phyloP scores from a whole-genome alignment of 2,888 invertebrate genomes.

The Ophioninae sp. region DNA sequence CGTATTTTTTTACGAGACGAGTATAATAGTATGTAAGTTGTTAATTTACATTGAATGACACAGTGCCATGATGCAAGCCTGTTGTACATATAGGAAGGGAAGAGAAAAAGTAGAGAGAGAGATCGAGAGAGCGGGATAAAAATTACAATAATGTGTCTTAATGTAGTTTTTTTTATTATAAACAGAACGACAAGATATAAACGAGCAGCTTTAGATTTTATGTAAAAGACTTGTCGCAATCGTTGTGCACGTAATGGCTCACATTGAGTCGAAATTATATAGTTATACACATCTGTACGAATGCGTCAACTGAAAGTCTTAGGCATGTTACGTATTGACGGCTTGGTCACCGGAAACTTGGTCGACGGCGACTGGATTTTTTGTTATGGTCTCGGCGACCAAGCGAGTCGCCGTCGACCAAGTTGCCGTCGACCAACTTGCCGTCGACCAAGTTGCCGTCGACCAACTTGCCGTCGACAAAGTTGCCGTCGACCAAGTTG shows the following conservation, averaged over 20 bases:
- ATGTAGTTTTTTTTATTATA: conserved; percentile 43
- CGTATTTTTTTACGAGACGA: conserved; percentile 58
- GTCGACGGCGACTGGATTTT: too few relatives aligned
- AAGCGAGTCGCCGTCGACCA: too few relatives aligned
- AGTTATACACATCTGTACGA: conserved; percentile 7
- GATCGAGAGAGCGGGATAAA: conserved; percentile 13
- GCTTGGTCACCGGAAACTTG: too few relatives aligned
- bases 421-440: too few relatives aligned
- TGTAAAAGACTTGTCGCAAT: conserved; percentile 45
- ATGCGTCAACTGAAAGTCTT: conserved; percentile 40
- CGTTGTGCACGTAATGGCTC: conserved; percentile 70
- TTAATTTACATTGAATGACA: conserved; percentile 68
- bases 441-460: too few relatives aligned
- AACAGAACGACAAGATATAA: conserved; percentile 27
- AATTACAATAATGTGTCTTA: conserved; percentile 34
- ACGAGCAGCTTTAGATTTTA: conserved; percentile 47
- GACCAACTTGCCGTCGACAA: too few relatives aligned
- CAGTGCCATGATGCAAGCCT: conserved; percentile 73
- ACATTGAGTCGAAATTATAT: conserved; percentile 72
- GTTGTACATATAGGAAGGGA: conserved; percentile 63
- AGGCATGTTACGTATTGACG: not conserved
- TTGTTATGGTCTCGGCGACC: too few relatives aligned
- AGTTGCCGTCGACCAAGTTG: too few relatives aligned
- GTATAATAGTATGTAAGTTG: conserved; percentile 34
- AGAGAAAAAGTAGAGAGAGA: conserved; percentile 11